Percentiles rank a stretch among this genome's conserved stretches.
These are phyloP conservation scores for Steinernema feltiae DNA, from an alignment of 1,140 invertebrate species.

Conservation along the genomic window DNA sequence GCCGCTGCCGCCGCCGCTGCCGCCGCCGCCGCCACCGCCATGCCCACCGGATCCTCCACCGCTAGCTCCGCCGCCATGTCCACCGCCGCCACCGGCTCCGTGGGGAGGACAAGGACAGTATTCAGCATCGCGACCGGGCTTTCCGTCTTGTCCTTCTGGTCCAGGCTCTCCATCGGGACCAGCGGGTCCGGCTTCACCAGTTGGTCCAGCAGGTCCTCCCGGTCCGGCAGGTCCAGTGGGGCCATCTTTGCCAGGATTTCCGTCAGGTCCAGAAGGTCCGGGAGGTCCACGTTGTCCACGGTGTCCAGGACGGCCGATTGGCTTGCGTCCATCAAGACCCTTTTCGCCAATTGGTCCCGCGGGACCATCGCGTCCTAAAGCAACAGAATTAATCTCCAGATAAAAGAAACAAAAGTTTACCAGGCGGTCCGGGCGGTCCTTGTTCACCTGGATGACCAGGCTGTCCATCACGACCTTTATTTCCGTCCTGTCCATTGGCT, in stretches of 20 bases:
- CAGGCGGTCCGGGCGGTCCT: neutral
- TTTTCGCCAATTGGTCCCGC: neutral
- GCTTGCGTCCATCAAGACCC: neutral
- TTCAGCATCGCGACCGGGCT: neutral
- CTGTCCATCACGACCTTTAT: slow-evolving; percentile 23
- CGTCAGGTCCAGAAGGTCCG: slow-evolving; percentile 5
- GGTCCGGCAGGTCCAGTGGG: neutral
- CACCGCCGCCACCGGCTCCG: neutral
- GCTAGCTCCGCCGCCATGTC: neutral
- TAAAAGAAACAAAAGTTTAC: neutral
- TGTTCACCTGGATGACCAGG: slow-evolving; percentile 12
- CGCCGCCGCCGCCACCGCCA: neutral
- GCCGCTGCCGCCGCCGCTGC: neutral
- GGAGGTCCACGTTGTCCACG: neutral
- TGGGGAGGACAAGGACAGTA: slow-evolving; percentile 8
- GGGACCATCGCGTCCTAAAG: neutral
- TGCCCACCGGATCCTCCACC: too few relatives aligned
- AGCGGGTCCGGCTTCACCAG: neutral
- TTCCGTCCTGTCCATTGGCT: slow-evolving; percentile 8
- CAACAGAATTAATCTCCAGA: neutral
- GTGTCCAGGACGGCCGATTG: slow-evolving; percentile 3
- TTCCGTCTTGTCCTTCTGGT: slow-evolving; percentile 5
- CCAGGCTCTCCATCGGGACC: neutral
- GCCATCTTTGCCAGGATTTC: neutral
- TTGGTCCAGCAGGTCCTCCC: neutral